Evolutionary conservation across 2,113 vertebrate species (phyloP).

Genomic region (Antigone vipio): DNA sequence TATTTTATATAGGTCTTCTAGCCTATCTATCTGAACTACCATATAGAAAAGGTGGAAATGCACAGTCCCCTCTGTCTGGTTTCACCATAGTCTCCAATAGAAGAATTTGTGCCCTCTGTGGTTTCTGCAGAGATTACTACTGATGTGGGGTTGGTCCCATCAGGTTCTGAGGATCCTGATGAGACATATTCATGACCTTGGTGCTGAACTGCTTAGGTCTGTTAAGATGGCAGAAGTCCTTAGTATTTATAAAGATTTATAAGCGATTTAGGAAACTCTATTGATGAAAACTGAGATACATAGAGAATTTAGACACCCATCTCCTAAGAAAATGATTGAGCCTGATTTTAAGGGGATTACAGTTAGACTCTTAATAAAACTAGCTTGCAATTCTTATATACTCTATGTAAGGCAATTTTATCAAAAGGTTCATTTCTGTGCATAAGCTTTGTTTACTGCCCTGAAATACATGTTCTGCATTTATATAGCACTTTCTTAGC

Average conservation of each 20-base stretch:
- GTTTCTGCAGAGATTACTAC: neutral
- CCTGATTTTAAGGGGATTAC: neutral
- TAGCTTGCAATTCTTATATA: neutral
- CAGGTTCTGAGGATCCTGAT: neutral
- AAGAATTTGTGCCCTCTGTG: neutral
- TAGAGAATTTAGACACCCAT: neutral
- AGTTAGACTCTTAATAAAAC: neutral
- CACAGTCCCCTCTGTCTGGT: neutral
- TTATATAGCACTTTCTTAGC: neutral
- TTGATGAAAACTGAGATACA: neutral
- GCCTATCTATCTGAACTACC: neutral
- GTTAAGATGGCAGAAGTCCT: neutral
- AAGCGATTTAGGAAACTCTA: neutral
- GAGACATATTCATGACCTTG: neutral
- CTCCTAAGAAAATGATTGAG: neutral
- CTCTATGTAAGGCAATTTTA: neutral
- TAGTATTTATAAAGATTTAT: neutral
- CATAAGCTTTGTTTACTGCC: neutral
- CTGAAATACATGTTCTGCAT: neutral
- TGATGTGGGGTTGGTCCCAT: neutral
- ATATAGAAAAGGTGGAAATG: neutral
- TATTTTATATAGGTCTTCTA: neutral
- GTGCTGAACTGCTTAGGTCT: neutral
- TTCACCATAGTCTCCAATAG: neutral
- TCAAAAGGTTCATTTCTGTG: neutral